phyloP scores from a whole-genome alignment of 2,797 vertebrate genomes.

The Myripristis murdjan region DNA sequence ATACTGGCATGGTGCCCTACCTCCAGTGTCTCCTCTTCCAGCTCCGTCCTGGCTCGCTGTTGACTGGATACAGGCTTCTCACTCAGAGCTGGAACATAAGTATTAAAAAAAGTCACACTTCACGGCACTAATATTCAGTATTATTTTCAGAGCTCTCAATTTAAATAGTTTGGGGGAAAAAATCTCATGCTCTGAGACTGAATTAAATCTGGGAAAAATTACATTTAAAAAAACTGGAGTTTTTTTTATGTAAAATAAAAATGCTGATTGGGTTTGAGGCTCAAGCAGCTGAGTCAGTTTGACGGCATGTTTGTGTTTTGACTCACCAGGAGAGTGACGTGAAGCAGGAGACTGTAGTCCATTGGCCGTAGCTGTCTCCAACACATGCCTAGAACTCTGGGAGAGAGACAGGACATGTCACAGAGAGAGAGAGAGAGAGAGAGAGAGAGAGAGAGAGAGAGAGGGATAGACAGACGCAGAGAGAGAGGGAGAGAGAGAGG shows the following conservation, averaged over 20 bases:
- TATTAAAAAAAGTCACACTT: too few species aligned
- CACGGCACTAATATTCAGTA: not conserved
- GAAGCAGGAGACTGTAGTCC: conserved; percentile 56
- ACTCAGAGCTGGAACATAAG: conserved; percentile 73
- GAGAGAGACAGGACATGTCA: too few species aligned
- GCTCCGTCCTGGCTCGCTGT: conserved; percentile 40
- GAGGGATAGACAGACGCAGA: not conserved
- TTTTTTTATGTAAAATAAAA: too few species aligned
- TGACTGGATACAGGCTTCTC: conserved; percentile 59
- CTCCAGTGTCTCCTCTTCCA: conserved; percentile 64
- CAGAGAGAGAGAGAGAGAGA: conserved; percentile 12
- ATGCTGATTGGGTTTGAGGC: too few species aligned
- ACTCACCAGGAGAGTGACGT: conserved; percentile 73
- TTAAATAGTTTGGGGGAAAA: not conserved
- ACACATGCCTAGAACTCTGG: conserved; percentile 52
- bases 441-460: not conserved
- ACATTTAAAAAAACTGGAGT: too few species aligned
- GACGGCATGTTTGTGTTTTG: not conserved
- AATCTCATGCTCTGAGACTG: too few species aligned
- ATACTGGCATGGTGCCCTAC: conserved; percentile 48
- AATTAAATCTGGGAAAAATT: too few species aligned
- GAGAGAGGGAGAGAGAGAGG: conserved; percentile 17
- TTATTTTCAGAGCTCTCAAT: not conserved
- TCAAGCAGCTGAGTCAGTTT: not conserved
- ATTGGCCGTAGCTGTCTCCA: conserved; percentile 57